Conservation (phyloP, 2,888 invertebrate species). For the Hololepta plana region DNA sequence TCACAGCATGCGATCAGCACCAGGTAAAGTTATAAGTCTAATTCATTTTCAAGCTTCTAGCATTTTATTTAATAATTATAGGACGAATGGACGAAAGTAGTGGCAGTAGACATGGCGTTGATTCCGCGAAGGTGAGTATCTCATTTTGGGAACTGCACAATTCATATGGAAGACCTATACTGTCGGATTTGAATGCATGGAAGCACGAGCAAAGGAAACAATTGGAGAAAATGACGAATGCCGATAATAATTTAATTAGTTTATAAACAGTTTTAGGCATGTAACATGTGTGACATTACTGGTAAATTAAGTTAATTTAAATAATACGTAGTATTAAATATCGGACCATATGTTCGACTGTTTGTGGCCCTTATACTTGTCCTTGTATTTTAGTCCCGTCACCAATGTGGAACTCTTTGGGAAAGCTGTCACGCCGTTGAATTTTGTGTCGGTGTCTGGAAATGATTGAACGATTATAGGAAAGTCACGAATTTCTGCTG, state of each 20-base stretch:
- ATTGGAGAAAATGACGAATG: constrained; percentile 17
- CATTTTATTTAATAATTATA: constrained; percentile 5
- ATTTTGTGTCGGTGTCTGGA: constrained; percentile 47
- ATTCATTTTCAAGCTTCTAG: no score
- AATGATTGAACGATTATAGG: constrained; percentile 5
- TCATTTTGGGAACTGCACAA: constrained; percentile 55
- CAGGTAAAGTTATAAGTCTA: no score
- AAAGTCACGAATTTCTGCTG: constrained; percentile 1
- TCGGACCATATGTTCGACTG: constrained; percentile 45
- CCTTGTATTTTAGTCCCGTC: constrained; percentile 60
- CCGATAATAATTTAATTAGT: constrained; percentile 28
- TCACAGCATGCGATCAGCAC: constrained; percentile 32
- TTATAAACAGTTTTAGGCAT: constrained; percentile 24
- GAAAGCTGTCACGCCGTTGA: constrained; percentile 66
- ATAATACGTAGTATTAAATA: no score
- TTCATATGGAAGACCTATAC: constrained; percentile 45
- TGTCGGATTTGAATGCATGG: constrained; percentile 51
- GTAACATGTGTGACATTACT: no score
- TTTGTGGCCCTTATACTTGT: constrained; percentile 58
- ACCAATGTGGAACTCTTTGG: constrained; percentile 73
- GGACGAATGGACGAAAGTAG: constrained; percentile 14
- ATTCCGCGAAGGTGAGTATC: constrained; percentile 22
- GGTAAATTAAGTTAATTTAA: no score
- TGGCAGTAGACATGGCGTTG: constrained; percentile 7
- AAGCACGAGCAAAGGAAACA: constrained; percentile 32